Base-by-base conservation (phyloP, 2,113 vertebrate genomes). In the Syngnathoides biaculeatus region DNA sequence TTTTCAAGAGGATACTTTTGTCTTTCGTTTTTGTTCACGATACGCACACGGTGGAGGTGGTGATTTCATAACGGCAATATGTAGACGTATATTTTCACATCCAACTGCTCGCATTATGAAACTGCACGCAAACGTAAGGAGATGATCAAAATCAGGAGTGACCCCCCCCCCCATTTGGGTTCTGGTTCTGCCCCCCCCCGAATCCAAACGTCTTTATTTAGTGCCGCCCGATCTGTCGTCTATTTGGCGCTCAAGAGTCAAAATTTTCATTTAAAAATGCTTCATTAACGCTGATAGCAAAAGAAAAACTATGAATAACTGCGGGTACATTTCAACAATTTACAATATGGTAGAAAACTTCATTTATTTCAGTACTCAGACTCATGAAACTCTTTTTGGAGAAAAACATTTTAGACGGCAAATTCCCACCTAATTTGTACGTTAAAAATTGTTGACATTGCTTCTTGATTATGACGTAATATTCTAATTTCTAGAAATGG, bases 51-150 rank as follows among this genome's bases (percentile, higher is more conserved):
- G 35, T 26, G 69, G 59, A 66, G 76, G 78, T 64, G 70, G 19
- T 57, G n/a, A 20, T 48, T 50, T 77, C 64, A 74, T 5, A 60
- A 79, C 24, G 61, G 75, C 78, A 84, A 80, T 79, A 77, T 69
- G n/a, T n/a, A n/a, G n/a, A n/a, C n/a, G n/a, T n/a, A n/a, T n/a
- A 69, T 79, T 62, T 64, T 48, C 20, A 74, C 53, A 38, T n/a
- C 30, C 22, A 40, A 40, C 38, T 22, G 24, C 38, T 39, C 58
- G n/a, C 57, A 4, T 35, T 39, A 20, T 39, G 60, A 65, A 38
- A 27, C 38, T 43, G 0, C 60, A 48, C 27, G 70, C 40, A 52
- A 45, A 68, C 59, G 12, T 17, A 52, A 53, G 66, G 40, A 72
- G 64, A 63, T 61, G 17, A 38, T 65, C 20, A 12, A 22, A 20